Evolutionary conservation across 1,140 invertebrate species (phyloP).

Genomic region (Zaprionus ornatus): DNA sequence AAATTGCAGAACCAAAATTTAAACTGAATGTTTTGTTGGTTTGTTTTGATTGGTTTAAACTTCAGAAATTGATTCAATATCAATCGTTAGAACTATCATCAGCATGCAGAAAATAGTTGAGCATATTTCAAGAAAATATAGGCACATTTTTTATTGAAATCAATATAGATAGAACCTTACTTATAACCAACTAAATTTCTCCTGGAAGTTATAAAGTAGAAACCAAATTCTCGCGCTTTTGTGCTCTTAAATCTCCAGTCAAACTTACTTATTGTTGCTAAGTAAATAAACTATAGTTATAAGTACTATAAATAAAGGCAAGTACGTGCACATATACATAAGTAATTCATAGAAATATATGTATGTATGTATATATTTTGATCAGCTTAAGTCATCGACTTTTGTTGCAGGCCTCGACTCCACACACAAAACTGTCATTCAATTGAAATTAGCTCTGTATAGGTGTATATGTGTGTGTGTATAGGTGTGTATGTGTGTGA

Average conservation of each 20-base stretch:
- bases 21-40: too few species aligned
- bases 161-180: too few species aligned
- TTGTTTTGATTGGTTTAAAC: too few species aligned
- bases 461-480: not conserved
- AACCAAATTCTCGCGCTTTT: not conserved
- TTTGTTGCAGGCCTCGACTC: not conserved
- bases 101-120: too few species aligned
- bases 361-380: not conserved
- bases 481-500: slow-evolving; percentile 2
- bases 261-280: not conserved
- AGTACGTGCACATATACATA: not conserved
- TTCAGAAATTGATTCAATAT: too few species aligned
- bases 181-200: too few species aligned
- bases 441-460: slow-evolving; percentile 10
- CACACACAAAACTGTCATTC: not conserved
- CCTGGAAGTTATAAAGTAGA: too few species aligned
- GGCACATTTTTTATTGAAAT: too few species aligned
- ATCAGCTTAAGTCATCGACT: not conserved
- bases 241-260: not conserved
- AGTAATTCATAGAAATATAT: not conserved
- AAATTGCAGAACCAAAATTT: too few species aligned
- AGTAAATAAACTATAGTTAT: not conserved
- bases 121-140: too few species aligned
- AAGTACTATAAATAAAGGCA: not conserved
- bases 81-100: too few species aligned